A percentile compares a stretch with the other conserved stretches of the same genome.
Evolutionary conservation across 2,888 invertebrate species (phyloP).

Genomic region (Catocala nupta): DNA sequence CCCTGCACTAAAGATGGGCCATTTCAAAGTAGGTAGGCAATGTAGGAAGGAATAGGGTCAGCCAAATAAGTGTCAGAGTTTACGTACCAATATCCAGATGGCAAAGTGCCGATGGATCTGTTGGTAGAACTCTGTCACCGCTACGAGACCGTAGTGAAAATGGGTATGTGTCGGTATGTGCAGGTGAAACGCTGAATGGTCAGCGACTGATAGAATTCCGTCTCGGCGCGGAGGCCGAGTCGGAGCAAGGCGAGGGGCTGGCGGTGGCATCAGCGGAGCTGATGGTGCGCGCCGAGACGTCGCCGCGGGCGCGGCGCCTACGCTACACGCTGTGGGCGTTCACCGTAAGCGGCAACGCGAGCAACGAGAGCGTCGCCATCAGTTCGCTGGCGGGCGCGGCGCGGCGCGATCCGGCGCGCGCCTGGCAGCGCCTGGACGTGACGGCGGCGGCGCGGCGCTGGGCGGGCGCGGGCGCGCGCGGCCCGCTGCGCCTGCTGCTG

Average conservation of each 20-base stretch:
- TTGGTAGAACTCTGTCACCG: slow-evolving; percentile 10
- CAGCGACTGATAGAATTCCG: slow-evolving; percentile 95
- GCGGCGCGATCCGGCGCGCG: slow-evolving; percentile 88
- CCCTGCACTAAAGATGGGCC: slow-evolving; percentile 67
- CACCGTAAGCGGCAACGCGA: slow-evolving; percentile 89
- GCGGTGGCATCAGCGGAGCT: slow-evolving; percentile 93
- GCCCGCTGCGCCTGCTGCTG: slow-evolving; percentile 91
- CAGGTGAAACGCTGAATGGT: slow-evolving; percentile 94
- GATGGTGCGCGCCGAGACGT: slow-evolving; percentile 88
- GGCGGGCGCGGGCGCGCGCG: slow-evolving; percentile 86
- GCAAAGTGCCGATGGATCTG: slow-evolving; percentile 3
- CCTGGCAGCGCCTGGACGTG: slow-evolving; percentile 96
- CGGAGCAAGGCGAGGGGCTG: slow-evolving; percentile 87
- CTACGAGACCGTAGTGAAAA: slow-evolving; percentile 5
- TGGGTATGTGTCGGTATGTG: slow-evolving; percentile 42
- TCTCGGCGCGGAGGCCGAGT: slow-evolving; percentile 88
- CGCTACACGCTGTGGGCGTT: slow-evolving; percentile 92
- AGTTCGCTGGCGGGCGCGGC: slow-evolving; percentile 81
- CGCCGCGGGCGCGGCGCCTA: slow-evolving; percentile 68
- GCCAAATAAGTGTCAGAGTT: slow-evolving; percentile 22
- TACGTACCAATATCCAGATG: slow-evolving; percentile 2
- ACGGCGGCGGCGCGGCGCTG: slow-evolving; percentile 92
- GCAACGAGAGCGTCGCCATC: slow-evolving; percentile 87
- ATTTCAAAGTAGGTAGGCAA: slow-evolving; percentile 73
- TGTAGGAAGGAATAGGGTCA: slow-evolving; percentile 44